A percentile compares a stretch with the other conserved stretches of the same genome.
phyloP scores from a whole-genome alignment of 2,797 vertebrate genomes.

The Tenualosa thibaudeaui region DNA sequence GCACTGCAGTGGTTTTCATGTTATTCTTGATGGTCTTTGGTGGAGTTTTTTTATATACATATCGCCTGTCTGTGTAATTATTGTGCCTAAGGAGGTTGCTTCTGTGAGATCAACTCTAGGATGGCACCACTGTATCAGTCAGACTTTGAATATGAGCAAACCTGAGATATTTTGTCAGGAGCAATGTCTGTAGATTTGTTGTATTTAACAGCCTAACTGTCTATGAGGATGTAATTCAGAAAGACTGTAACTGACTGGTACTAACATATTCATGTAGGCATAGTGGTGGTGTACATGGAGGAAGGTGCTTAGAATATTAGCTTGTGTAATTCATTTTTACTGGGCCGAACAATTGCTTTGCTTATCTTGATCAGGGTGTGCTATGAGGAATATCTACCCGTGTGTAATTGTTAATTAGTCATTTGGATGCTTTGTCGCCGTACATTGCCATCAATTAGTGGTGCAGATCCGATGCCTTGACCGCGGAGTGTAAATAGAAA shows the following conservation, averaged over 20 bases:
- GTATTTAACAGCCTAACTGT: background rate
- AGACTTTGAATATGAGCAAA: background rate
- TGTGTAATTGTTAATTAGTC: slow-evolving; percentile 54
- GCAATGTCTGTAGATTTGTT: background rate
- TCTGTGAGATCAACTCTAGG: background rate
- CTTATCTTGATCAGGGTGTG: slow-evolving; percentile 7
- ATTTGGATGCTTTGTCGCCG: slow-evolving; percentile 64
- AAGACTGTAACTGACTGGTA: background rate
- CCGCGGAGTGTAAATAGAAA: slow-evolving; percentile 13
- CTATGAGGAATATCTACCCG: background rate
- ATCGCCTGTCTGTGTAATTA: slow-evolving; percentile 22
- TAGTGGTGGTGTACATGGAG: slow-evolving; percentile 53
- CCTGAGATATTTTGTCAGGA: background rate
- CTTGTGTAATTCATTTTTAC: slow-evolving; percentile 55
- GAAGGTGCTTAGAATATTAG: slow-evolving; percentile 44
- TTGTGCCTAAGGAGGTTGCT: background rate
- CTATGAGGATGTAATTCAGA: background rate
- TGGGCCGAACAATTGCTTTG: slow-evolving; percentile 12
- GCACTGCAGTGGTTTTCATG: slow-evolving; percentile 82
- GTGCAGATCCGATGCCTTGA: slow-evolving; percentile 58
- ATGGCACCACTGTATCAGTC: background rate
- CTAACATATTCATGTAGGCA: slow-evolving; percentile 63
- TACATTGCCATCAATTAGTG: slow-evolving; percentile 62
- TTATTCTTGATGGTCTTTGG: slow-evolving; percentile 67
- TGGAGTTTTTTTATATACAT: slow-evolving; percentile 54